These are phyloP conservation scores for Xanthostigma xanthostigma DNA, from an alignment of 2,888 invertebrate genomes.

Conservation along the genomic window DNA sequence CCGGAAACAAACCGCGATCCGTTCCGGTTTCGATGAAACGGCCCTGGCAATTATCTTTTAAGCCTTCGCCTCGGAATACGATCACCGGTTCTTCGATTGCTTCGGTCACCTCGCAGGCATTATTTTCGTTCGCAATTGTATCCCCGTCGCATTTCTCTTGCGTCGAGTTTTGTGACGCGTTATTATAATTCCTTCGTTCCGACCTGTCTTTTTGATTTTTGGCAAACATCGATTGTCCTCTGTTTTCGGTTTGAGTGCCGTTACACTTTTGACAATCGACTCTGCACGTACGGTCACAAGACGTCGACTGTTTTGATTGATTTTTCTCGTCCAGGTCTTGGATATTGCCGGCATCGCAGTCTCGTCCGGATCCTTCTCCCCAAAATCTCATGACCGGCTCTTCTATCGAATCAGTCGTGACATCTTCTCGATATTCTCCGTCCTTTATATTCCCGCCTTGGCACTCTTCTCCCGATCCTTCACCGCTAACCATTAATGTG, in stretches of 20 bases:
- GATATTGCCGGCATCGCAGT: slow-evolving; percentile 38
- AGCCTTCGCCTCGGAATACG: slow-evolving; percentile 52
- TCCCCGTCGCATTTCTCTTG: slow-evolving; percentile 11
- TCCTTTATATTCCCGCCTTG: slow-evolving; percentile 29
- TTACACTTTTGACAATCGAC: too few relatives aligned
- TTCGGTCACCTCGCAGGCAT: slow-evolving; percentile 34
- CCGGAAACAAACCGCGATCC: too few relatives aligned
- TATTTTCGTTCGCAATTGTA: slow-evolving; percentile 5
- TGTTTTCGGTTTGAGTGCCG: not conserved
- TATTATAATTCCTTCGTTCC: too few relatives aligned
- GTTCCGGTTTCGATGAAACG: too few relatives aligned
- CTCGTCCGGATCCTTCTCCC: slow-evolving; percentile 53
- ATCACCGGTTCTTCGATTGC: slow-evolving; percentile 60
- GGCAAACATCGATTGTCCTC: slow-evolving; percentile 1
- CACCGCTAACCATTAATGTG: slow-evolving; percentile 50
- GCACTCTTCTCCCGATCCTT: slow-evolving; percentile 51
- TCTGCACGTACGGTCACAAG: not conserved
- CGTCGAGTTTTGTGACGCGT: not conserved
- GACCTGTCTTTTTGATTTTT: not conserved
- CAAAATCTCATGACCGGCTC: slow-evolving; percentile 56
- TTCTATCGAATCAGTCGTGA: slow-evolving; percentile 47
- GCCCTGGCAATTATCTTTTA: slow-evolving; percentile 43
- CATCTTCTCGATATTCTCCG: slow-evolving; percentile 37
- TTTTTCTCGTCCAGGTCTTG: slow-evolving; percentile 17
- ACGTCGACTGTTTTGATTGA: not conserved